A percentile compares a stretch with the other conserved stretches of the same genome.
phyloP scores from a whole-genome alignment of 2,113 vertebrate species.

The Ifrita kowaldi region DNA sequence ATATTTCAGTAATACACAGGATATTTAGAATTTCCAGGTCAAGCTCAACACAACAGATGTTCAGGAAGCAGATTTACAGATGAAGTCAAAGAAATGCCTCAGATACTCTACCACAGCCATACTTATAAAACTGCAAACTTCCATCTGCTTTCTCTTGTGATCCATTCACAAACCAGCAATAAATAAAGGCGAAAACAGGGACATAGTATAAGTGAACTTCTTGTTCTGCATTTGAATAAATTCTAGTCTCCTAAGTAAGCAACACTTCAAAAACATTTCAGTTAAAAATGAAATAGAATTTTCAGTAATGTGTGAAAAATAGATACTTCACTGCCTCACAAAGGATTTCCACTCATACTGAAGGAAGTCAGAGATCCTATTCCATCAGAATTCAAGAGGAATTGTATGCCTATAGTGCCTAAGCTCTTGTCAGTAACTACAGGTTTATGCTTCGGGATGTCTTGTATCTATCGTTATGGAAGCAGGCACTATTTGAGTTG shows the following conservation, averaged over 20 bases:
- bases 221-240: not conserved
- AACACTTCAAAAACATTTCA: not conserved
- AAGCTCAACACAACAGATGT: conserved; percentile 49
- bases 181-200: not conserved
- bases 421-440: not conserved
- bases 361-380: not conserved
- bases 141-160: conserved; percentile 22
- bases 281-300: not conserved
- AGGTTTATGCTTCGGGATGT: not conserved
- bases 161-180: not conserved
- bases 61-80: conserved; percentile 57
- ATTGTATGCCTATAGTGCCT: not conserved
- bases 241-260: not conserved
- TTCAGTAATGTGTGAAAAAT: not conserved
- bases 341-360: not conserved
- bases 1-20: conserved; percentile 56
- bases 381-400: not conserved
- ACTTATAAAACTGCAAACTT: not conserved
- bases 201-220: not conserved
- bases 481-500: not conserved
- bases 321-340: not conserved
- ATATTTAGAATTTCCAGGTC: conserved; percentile 64
- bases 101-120: not conserved
- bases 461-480: not conserved
- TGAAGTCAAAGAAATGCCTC: conserved; percentile 49